phyloP scores from a whole-genome alignment of 2,888 invertebrate genomes.

The Euplexia lucipara region DNA sequence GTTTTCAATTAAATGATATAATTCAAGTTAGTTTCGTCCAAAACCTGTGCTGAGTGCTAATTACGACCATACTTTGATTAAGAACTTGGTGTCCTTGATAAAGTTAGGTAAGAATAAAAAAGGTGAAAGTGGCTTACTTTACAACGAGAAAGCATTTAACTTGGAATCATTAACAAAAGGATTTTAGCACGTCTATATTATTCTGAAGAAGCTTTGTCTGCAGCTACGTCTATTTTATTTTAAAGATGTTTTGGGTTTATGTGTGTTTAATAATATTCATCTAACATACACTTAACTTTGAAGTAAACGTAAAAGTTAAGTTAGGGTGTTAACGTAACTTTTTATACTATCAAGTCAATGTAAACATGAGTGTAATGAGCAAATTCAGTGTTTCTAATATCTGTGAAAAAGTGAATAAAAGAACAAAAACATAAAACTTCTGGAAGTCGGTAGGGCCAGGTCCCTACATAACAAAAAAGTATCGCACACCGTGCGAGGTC shows the following conservation, averaged over 20 bases:
- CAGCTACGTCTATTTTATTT: too few species aligned
- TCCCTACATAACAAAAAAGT: background rate
- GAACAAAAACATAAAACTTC: too few species aligned
- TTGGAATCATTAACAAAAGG: background rate
- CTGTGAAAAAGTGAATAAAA: too few species aligned
- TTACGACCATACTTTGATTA: constrained; percentile 7
- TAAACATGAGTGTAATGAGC: too few species aligned
- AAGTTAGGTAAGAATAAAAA: constrained; percentile 1
- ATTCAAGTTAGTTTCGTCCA: constrained; percentile 6
- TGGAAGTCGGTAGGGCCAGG: too few species aligned
- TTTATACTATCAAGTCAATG: too few species aligned
- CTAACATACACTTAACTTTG: too few species aligned
- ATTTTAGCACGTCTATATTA: background rate
- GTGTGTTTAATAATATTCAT: too few species aligned
- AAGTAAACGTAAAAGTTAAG: too few species aligned
- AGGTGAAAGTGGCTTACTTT: background rate
- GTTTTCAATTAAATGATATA: background rate
- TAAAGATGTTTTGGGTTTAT: too few species aligned
- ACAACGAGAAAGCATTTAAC: background rate
- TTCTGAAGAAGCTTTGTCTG: background rate
- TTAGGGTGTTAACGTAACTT: too few species aligned
- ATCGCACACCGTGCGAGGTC: constrained; percentile 12
- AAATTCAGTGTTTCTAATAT: too few species aligned
- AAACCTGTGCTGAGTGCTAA: constrained; percentile 9
- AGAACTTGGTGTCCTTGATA: constrained; percentile 35